Base-by-base conservation (phyloP, 2,888 invertebrate species). In the Lymantria dispar region DNA sequence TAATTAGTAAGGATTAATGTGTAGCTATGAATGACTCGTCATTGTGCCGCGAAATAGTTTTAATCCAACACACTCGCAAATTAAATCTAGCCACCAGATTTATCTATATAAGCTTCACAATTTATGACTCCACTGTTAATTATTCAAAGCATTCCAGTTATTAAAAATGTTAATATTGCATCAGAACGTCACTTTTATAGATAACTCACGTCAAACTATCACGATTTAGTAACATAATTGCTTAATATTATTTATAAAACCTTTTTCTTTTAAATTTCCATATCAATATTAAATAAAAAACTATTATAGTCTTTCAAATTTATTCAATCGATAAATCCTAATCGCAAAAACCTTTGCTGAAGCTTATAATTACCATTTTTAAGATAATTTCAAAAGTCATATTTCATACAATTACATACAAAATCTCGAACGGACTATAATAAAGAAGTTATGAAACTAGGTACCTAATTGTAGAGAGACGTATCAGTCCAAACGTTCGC, bases 1-100 rank as follows among this genome's bases (percentile, higher is more conserved):
- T 89, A 89, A 91, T 90, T 90, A 90, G 87, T 83, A 74, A 80
- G 84, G 84, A 89, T 90, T 90, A 90, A 89, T 88, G 86, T 73
- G 77, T 66, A 68, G 78, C 83, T 85, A 83, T 86, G 86, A 85
- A 80, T 80, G 87, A 85, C 77, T 83, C 78, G 81, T 80, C 84
- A 79, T 83, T 83, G 80, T 74, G 68, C 72, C 71, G 76, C 72
- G 70, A 74, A 80, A 82, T 83, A 80, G 74, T 74, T 76, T 78
- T 78, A 73, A 77, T 77, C 75, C 72, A 66, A 50, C 65, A 62
- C 54, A 68, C 60, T 54, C 61, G 62, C 56, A 56, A 61, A 63
- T 63, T 63, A 61, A 57, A 68, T 62, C 56, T 57, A 61, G 53
- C 42, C 51, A 51, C 58, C 48, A 52, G 58, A 64, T 64, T 67